Percentiles rank a stretch among this genome's conserved stretches.
These are phyloP conservation scores for Stichodactyla helianthus DNA, from an alignment of 64 coral and sea anemone genomes.

Conservation along the genomic window DNA sequence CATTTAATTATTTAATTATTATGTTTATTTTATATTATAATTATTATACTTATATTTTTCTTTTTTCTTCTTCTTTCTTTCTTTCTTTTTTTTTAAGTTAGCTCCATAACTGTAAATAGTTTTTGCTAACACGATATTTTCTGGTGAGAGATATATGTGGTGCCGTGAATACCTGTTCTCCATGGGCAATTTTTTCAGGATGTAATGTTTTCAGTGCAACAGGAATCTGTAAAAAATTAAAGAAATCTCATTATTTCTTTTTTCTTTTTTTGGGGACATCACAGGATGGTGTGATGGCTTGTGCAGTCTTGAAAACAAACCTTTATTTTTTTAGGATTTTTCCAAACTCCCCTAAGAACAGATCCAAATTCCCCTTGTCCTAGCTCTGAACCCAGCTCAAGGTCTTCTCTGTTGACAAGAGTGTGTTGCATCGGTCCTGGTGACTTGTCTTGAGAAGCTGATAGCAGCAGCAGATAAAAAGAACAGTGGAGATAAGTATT, in stretches of 20 bases:
- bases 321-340: conserved; percentile 69
- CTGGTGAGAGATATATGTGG: not conserved
- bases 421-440: conserved; percentile 54
- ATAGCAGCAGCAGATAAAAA: not conserved
- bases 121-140: too few species aligned
- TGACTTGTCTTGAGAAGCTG: conserved; percentile 19
- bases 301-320: conserved; percentile 19
- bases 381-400: conserved; percentile 75
- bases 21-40: too few species aligned
- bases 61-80: too few species aligned
- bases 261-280: too few species aligned
- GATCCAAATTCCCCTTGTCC: conserved; percentile 98
- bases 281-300: too few species aligned
- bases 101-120: too few species aligned
- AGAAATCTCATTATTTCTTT: not conserved
- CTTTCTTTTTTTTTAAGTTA: too few species aligned
- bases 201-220: conserved; percentile 96
- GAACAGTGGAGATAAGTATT: not conserved
- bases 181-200: conserved; percentile 96
- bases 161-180: conserved; percentile 68
- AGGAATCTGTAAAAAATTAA: conserved; percentile 47
- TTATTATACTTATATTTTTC: too few species aligned
- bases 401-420: conserved; percentile 54
- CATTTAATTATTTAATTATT: too few species aligned
- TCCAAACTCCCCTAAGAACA: conserved; percentile 91